Base-by-base conservation (phyloP, 2,113 vertebrate genomes). In the Casuarius casuarius region DNA sequence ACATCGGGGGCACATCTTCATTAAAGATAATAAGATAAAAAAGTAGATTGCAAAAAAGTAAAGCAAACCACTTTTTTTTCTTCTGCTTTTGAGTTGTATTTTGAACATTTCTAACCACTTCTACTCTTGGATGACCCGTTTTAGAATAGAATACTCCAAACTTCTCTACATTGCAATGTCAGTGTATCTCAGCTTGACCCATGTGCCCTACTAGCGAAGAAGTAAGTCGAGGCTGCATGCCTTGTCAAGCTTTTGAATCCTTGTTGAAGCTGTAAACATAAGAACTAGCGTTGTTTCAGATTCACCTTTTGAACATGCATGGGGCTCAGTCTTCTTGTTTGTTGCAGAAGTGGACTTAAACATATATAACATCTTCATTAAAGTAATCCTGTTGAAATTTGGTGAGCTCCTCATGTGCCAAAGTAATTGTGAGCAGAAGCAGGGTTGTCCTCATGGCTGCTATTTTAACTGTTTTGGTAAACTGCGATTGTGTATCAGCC, bases 31-130 rank as follows among this genome's bases (percentile, higher is more conserved):
- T 58, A 62, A 88, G n/a, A 49, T 79, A 84, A 94, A 84, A 74
- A 89, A 79, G 52, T 86, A 65, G 38, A 28, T 28, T 73, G 51
- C 51, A 54, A 54, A 54, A 56, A 40, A 29, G 25, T 38, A 48
- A n/a, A 49, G 20, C 21, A 52, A 90, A 16, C 21, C 58, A 84
- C 73, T 95, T 91, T 94, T 95, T 95, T 35, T 59, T 76, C 33
- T 86, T 83, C 76, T 84, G 33, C 92, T 92, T 97, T 95, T 95
- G 58, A 89, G 84, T 84, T 93, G 72, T 73, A 91, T 79, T 95
- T 91, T 91, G 44, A 80, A 92, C 49, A 66, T 87, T 91, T 94
- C 48, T 89, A 94, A 87, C 61, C 40, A 66, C 66, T 72, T 94
- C 48, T 72, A 33, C 58, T 95, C 63, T 81, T 35, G 29, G 74